These are phyloP conservation scores for Lithophane leautieri DNA, from an alignment of 2,888 invertebrate genomes.

Conservation along the genomic window DNA sequence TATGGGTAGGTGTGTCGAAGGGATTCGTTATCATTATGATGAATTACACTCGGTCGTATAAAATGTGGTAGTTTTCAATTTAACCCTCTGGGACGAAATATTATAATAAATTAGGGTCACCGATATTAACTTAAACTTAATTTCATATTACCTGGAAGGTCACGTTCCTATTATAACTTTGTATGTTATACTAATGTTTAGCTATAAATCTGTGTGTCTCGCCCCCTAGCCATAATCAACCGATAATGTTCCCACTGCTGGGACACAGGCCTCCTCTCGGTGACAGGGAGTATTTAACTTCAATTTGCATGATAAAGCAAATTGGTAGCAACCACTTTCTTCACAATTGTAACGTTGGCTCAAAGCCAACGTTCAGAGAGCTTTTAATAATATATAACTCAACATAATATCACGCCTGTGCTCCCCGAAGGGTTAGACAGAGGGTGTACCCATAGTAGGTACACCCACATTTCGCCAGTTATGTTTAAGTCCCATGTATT, in stretches of 20 bases:
- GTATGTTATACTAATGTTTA: background rate
- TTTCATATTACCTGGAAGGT: slow-evolving; percentile 22
- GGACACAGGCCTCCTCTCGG: too few species aligned
- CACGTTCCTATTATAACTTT: background rate
- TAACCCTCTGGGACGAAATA: too few species aligned
- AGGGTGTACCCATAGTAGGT: background rate
- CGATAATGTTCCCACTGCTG: too few species aligned
- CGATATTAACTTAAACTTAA: slow-evolving; percentile 15
- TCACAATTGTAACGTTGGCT: slow-evolving; percentile 31
- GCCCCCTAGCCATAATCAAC: background rate
- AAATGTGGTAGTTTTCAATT: too few species aligned
- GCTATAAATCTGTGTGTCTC: background rate
- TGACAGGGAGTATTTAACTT: too few species aligned
- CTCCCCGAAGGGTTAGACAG: background rate
- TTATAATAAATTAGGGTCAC: slow-evolving; percentile 33
- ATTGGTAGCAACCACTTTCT: slow-evolving; percentile 12
- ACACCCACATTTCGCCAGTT: background rate
- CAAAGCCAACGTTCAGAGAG: slow-evolving; percentile 12
- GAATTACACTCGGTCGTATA: too few species aligned
- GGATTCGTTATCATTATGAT: too few species aligned
- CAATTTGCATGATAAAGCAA: slow-evolving; percentile 20
- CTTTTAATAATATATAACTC: slow-evolving; percentile 28
- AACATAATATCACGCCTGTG: background rate
- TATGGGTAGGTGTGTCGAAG: too few species aligned
- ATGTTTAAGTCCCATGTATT: too few species aligned